Evolutionary conservation across 2,888 invertebrate genomes (phyloP).

Genomic region (Zygothrica quintamaculata): DNA sequence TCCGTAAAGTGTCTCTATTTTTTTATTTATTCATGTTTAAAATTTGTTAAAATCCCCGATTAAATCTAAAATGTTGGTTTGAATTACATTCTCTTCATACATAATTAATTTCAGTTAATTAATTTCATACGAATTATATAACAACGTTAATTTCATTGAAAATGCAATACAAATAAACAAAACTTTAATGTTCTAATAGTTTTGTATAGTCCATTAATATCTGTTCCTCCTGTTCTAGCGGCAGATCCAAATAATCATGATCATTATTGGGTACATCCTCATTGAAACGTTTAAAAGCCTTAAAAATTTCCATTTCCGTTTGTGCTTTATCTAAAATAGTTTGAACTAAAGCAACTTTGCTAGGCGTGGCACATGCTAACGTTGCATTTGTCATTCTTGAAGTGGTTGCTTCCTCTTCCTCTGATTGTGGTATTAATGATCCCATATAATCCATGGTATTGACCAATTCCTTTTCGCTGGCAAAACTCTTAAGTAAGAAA

Average conservation of each 20-base stretch:
- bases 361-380: constrained; percentile 37
- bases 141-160: no score
- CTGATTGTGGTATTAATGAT: constrained; percentile 73
- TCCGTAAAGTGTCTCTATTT: no score
- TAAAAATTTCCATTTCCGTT: constrained; percentile 68
- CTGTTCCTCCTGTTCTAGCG: constrained; percentile 88
- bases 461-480: constrained; percentile 67
- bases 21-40: no score
- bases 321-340: constrained; percentile 66
- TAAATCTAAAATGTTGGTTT: no score
- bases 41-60: no score
- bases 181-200: constrained; percentile 84
- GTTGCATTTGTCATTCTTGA: neutral
- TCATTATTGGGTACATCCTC: constrained; percentile 87
- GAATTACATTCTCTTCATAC: no score
- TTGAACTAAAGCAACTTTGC: constrained; percentile 47
- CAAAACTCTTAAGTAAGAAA: constrained; percentile 85
- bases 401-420: constrained; percentile 61
- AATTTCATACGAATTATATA: no score
- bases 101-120: no score
- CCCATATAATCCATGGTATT: constrained; percentile 78
- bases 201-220: constrained; percentile 89
- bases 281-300: constrained; percentile 87
- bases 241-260: constrained; percentile 90
- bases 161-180: no score